Evolutionary conservation across 2,113 vertebrate species (phyloP).

Genomic region (Poeciliopsis turrubarensis): DNA sequence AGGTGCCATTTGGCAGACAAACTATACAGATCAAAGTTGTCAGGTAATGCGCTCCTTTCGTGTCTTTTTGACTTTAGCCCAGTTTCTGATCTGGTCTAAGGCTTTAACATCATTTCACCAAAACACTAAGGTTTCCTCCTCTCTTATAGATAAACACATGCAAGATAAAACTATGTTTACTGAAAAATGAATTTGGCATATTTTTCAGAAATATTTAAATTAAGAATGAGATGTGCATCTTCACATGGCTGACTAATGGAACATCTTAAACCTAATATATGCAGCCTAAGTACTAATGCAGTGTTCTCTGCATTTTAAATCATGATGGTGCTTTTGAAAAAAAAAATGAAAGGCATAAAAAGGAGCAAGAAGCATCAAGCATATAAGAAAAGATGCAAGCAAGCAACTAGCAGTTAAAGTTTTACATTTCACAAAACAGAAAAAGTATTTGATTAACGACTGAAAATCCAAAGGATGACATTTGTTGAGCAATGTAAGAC

Average conservation of each 20-base stretch:
- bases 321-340: slow-evolving; percentile 2
- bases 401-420: slow-evolving; percentile 40
- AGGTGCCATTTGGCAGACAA: slow-evolving; percentile 81
- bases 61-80: slow-evolving; percentile 66
- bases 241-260: slow-evolving; percentile 2
- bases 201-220: background rate
- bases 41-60: slow-evolving; percentile 61
- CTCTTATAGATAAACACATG: slow-evolving; percentile 76
- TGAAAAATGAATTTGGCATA: slow-evolving; percentile 20
- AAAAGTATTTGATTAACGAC: background rate
- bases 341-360: slow-evolving; percentile 9
- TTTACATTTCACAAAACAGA: slow-evolving; percentile 21
- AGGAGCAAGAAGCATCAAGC: slow-evolving; percentile 27
- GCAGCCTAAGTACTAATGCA: slow-evolving; percentile 17
- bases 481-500: slow-evolving; percentile 27
- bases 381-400: slow-evolving; percentile 44
- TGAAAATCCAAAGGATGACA: background rate
- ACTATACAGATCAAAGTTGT: slow-evolving; percentile 83
- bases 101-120: slow-evolving; percentile 70
- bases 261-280: slow-evolving; percentile 13
- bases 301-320: slow-evolving; percentile 8
- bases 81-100: slow-evolving; percentile 65
- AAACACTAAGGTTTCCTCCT: slow-evolving; percentile 56
- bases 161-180: slow-evolving; percentile 69
- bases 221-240: background rate